Base-by-base conservation (phyloP, 1,140 invertebrate species). In the Panonychus citri region DNA sequence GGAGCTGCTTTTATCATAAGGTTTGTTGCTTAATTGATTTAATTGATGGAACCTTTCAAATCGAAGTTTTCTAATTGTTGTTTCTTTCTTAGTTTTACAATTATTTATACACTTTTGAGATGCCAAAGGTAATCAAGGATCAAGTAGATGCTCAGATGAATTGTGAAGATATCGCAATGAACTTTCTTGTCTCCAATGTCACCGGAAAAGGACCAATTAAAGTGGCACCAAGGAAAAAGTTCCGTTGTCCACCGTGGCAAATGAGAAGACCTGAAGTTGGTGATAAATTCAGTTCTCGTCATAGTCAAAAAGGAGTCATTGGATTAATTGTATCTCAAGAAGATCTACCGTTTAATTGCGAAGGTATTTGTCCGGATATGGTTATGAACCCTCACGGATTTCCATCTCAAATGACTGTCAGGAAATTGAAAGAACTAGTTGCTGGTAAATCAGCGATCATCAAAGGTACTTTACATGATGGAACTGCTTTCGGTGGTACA, bases 401-500 rank as follows among this genome's bases (percentile, higher is more conserved):
- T 70, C 95, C 94, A 17, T 96, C 90, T 49, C 79, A 95, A 66
- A 99, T 99, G 95, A 99, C 95, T 21, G 91, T 99, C 0, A 95
- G 94, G 0, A 99, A 99, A 72, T 76, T 96, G 17, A 84, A 99
- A 62, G 95, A 99, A 72, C 65, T 99, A 25, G 67, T 99, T 7
- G 86, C 87, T 15, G 88, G 91, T 10, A 99, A 99, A 76, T 89
- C 93, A 55, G 94, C 80, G 0, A 71, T 91, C 1, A 66, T 94
- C 55, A 81, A 85, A 68, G 94, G 93, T 24, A 83, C 90, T 74
- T 89, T 91, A 64, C 89, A 95, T 64, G 93, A 98, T 73, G 93
- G 81, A 59, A 86, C 84, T 62, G 93, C 91, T 8, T 99, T 99
- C 73, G 87, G 85, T 25, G 93, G 91, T 1, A 89, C 89, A 1